phyloP scores from a whole-genome alignment of 2,888 invertebrate species.

The Tetragonisca angustula region DNA sequence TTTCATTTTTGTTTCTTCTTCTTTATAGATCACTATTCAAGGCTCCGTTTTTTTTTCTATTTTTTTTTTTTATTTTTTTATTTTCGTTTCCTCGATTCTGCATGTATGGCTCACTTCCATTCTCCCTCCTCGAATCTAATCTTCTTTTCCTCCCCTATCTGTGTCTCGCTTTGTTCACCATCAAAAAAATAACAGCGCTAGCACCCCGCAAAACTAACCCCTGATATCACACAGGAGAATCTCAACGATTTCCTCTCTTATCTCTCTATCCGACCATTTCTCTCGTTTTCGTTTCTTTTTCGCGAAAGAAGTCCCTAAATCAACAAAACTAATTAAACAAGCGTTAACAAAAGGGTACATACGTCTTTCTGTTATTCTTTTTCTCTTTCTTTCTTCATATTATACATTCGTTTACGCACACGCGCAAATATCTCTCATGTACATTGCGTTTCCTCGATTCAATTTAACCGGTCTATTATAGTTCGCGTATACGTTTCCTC shows the following conservation, averaged over 20 bases:
- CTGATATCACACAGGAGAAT: slow-evolving; percentile 35
- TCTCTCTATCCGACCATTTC: not conserved
- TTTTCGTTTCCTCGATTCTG: slow-evolving; percentile 33
- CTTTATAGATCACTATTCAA: slow-evolving; percentile 69
- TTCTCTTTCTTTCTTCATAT: slow-evolving; percentile 2
- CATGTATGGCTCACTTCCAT: slow-evolving; percentile 53
- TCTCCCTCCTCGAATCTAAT: not conserved
- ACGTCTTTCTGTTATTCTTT: slow-evolving; percentile 52
- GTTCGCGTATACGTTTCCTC: slow-evolving; percentile 45
- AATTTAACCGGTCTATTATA: slow-evolving; percentile 29
- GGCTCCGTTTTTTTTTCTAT: slow-evolving; percentile 46
- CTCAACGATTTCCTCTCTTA: slow-evolving; percentile 3
- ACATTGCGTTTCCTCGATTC: slow-evolving; percentile 12
- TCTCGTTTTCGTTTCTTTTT: slow-evolving; percentile 35
- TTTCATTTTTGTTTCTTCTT: slow-evolving; percentile 27
- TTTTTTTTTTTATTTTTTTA: no score
- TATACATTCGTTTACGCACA: slow-evolving; percentile 50
- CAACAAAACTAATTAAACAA: slow-evolving; percentile 78
- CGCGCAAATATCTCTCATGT: slow-evolving; percentile 38
- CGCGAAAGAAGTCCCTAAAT: slow-evolving; percentile 67
- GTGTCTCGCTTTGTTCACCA: slow-evolving; percentile 14
- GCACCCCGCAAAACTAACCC: slow-evolving; percentile 55
- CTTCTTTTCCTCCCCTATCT: not conserved
- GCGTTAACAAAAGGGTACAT: slow-evolving; percentile 77
- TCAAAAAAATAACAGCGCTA: slow-evolving; percentile 55